phyloP scores from a whole-genome alignment of 2,797 vertebrate species.

The Mormyrus hasselquistii region DNA sequence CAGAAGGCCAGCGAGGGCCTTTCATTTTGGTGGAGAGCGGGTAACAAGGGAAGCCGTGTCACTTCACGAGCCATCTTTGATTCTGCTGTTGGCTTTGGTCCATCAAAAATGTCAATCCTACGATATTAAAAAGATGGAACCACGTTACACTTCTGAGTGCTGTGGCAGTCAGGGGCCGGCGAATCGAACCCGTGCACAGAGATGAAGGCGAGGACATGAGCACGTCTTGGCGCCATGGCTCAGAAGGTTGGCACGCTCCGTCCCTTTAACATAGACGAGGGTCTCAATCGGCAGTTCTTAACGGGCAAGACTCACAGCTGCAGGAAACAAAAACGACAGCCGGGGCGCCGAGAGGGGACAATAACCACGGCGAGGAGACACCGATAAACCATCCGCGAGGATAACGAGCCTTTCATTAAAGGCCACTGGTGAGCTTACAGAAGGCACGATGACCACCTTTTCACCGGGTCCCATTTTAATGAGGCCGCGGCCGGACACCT shows the following conservation, averaged over 20 bases:
- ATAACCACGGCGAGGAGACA: not conserved
- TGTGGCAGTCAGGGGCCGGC: conserved; percentile 1
- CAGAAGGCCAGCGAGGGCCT: not conserved
- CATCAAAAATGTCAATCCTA: conserved; percentile 32
- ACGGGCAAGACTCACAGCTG: not conserved
- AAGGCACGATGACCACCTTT: conserved; percentile 44
- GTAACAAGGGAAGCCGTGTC: not conserved
- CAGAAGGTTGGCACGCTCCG: not conserved
- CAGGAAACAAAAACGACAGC: not conserved
- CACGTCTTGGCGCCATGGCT: not conserved
- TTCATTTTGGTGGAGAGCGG: not conserved
- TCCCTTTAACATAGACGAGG: not conserved
- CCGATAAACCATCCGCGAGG: conserved; percentile 35
- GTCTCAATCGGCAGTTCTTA: not conserved
- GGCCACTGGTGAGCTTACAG: conserved; percentile 40
- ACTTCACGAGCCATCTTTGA: not conserved
- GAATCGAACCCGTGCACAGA: not conserved
- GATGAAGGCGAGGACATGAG: not conserved
- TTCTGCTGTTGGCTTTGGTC: not conserved
- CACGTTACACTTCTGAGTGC: conserved; percentile 33
- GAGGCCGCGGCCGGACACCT: conserved; percentile 9
- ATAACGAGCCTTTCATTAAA: conserved; percentile 53
- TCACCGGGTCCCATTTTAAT: conserved; percentile 32
- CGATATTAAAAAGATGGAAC: conserved; percentile 39
- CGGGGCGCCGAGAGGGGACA: conserved; percentile 32